Evolutionary conservation across 1,140 invertebrate species (phyloP).

Genomic region (Cepaea nemoralis): DNA sequence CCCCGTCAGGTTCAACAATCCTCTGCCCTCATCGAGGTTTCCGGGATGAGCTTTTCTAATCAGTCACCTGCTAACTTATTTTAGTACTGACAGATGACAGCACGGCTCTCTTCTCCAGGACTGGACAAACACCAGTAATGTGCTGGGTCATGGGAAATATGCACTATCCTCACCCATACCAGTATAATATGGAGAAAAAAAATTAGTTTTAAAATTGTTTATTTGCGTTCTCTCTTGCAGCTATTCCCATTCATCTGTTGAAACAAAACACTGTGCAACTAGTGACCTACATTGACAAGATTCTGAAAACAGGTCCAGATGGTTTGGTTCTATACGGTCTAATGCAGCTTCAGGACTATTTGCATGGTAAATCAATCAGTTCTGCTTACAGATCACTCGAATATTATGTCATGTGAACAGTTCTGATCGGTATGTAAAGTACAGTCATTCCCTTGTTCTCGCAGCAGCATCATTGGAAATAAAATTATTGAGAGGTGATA

Average conservation of each 20-base stretch:
- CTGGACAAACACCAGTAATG: too few relatives aligned
- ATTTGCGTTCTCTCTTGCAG: slow-evolving; percentile 11
- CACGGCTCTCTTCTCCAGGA: too few relatives aligned
- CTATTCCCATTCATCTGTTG: not conserved
- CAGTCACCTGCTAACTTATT: too few relatives aligned
- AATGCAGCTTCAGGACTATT: slow-evolving; percentile 23
- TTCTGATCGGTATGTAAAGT: not conserved
- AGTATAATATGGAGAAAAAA: too few relatives aligned
- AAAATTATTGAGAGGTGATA: too few relatives aligned
- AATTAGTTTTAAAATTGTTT: too few relatives aligned
- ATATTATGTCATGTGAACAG: not conserved
- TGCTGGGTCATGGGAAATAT: too few relatives aligned
- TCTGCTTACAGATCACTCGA: not conserved
- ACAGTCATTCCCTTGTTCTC: not conserved
- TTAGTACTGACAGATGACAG: too few relatives aligned
- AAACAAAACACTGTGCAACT: not conserved
- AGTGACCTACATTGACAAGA: slow-evolving; percentile 34
- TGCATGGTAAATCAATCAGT: slow-evolving; percentile 7
- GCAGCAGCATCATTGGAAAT: not conserved
- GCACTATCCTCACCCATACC: too few relatives aligned
- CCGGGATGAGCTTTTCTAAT: too few relatives aligned
- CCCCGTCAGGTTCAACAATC: too few relatives aligned
- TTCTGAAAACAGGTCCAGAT: slow-evolving; percentile 31
- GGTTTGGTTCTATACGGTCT: slow-evolving; percentile 23
- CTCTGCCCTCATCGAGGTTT: too few relatives aligned